phyloP scores from a whole-genome alignment of 2,113 vertebrate genomes.

The Galbula dea region DNA sequence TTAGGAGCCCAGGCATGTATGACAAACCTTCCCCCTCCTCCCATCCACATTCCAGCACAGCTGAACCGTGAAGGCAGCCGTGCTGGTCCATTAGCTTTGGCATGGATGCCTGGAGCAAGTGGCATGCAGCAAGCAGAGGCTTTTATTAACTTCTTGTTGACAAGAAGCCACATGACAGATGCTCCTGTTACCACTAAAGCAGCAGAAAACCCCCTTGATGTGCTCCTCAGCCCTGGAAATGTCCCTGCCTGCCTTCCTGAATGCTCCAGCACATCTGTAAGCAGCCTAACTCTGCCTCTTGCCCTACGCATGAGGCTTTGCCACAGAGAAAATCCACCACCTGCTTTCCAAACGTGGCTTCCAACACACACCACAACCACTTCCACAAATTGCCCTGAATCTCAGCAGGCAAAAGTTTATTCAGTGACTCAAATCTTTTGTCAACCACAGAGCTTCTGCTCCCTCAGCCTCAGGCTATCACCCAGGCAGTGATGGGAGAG shows the following conservation, averaged over 20 bases:
- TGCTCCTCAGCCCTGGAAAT: background rate
- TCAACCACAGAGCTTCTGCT: accelerated
- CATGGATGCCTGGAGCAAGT: background rate
- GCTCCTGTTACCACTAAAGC: background rate
- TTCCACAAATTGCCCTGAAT: accelerated
- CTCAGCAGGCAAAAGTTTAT: accelerated
- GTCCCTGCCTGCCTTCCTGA: background rate
- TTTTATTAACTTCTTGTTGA: background rate
- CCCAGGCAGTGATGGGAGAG: accelerated
- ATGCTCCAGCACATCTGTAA: accelerated
- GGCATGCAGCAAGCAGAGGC: background rate
- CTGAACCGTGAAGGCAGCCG: background rate
- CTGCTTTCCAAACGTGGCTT: accelerated
- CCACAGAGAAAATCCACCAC: background rate
- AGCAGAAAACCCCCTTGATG: background rate
- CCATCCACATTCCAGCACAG: background rate
- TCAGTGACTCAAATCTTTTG: accelerated
- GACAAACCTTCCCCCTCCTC: background rate
- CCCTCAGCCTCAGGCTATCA: background rate
- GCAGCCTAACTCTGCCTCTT: background rate
- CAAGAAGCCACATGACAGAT: background rate
- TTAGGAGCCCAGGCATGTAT: accelerated
- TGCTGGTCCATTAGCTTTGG: background rate
- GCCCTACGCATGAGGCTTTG: accelerated
- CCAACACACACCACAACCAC: accelerated